Evolutionary conservation across 2,888 invertebrate species (phyloP), one percentile per base, ranked within the genome.

Genomic region (Diarsia dahlii): DNA sequence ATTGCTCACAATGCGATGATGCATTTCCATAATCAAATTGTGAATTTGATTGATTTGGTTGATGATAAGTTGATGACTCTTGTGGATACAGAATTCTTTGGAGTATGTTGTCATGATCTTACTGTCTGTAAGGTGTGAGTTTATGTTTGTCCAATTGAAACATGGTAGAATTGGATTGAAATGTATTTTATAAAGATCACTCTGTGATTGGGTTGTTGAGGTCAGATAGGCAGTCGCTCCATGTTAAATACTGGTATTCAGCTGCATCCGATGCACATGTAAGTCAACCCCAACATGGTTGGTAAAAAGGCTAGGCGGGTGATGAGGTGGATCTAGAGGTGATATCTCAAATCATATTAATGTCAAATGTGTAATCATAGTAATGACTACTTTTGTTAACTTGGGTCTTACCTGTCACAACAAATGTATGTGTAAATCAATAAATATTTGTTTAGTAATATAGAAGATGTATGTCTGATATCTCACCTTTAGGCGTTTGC

Each of bases 401-500:
- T n/a, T n/a, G n/a, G n/a, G n/a, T n/a, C n/a, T n/a, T n/a, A n/a
- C n/a, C n/a, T n/a, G n/a, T n/a, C n/a, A n/a, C n/a, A n/a, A n/a
- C n/a, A n/a, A n/a, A n/a, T n/a, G n/a, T n/a, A n/a, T n/a, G n/a
- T n/a, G n/a, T n/a, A n/a, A n/a, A n/a, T n/a, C n/a, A n/a, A n/a
- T n/a, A n/a, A n/a, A n/a, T n/a, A n/a, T 62, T 39, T 13, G 39
- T n/a, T 18, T 1, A 45, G 62, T n/a, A 12, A 4, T 23, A 56
- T 54, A 28, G 46, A 1, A 46, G 13, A 13, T 13, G 0, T 28
- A 8, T n/a, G 63, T 45, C 3, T 8, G 45, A 63, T 6, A 58
- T 8, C 39, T 74, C 50, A 95, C 95, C 95, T 91, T 94, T 94
- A 56, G 94, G 94, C 84, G 90, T 71, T 45, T 93, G 93, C 28